These are phyloP conservation scores for Irena cyanogastra DNA, from an alignment of 2,113 vertebrate species.

Conservation along the genomic window DNA sequence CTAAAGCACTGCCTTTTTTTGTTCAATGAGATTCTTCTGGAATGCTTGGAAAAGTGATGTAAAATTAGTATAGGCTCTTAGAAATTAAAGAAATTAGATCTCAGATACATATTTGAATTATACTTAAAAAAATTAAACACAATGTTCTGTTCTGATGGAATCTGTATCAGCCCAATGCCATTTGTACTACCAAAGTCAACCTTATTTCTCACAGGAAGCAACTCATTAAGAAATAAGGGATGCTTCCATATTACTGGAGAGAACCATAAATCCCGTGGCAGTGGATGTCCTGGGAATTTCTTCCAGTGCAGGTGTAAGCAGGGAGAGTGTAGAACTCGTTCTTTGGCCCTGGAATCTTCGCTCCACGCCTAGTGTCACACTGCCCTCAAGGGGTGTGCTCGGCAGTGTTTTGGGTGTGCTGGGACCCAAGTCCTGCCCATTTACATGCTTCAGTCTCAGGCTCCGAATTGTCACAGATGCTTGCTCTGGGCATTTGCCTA, in stretches of 20 bases:
- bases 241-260: background rate
- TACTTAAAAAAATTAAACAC: background rate
- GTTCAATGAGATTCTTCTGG: background rate
- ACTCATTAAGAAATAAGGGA: background rate
- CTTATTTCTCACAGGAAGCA: background rate
- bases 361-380: background rate
- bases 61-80: background rate
- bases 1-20: background rate
- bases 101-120: background rate
- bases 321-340: background rate
- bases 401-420: background rate
- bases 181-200: background rate
- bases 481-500: background rate
- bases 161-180: background rate
- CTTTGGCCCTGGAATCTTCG: background rate
- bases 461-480: background rate
- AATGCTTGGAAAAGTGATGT: background rate
- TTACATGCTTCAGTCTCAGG: rapidly evolving
- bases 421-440: too few species aligned
- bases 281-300: background rate
- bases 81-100: background rate
- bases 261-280: background rate
- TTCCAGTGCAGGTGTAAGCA: rapidly evolving
- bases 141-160: background rate
- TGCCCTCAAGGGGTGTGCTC: background rate